phyloP scores from a whole-genome alignment of 1,140 invertebrate species.

The Matsumurasca onukii region DNA sequence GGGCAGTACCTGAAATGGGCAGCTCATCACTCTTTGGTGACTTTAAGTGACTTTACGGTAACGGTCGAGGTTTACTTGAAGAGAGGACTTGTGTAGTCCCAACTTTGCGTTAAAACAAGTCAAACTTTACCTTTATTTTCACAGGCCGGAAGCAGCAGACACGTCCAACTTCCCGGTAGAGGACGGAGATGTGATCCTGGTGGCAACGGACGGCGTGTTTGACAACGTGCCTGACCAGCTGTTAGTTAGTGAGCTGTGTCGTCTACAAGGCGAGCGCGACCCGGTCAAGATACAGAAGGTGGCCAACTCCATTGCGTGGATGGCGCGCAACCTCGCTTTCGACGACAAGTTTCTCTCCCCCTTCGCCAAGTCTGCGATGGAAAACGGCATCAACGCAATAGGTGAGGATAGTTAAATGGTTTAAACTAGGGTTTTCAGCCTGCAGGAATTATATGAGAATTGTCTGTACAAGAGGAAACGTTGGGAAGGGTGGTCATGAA shows the following conservation, averaged over 20 bases:
- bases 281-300: conserved; percentile 78
- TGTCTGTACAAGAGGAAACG: too few relatives aligned
- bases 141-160: conserved; percentile 86
- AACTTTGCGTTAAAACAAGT: too few relatives aligned
- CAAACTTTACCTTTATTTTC: conserved; percentile 37
- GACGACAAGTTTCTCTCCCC: conserved; percentile 94
- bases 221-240: conserved; percentile 94
- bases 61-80: too few relatives aligned
- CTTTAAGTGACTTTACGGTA: too few relatives aligned
- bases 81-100: too few relatives aligned
- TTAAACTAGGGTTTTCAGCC: too few relatives aligned
- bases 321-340: conserved; percentile 90
- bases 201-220: conserved; percentile 97
- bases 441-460: too few relatives aligned
- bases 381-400: conserved; percentile 90
- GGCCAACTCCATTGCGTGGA: conserved; percentile 92
- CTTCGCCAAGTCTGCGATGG: conserved; percentile 87
- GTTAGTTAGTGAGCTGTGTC: conserved; percentile 72
- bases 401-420: too few relatives aligned
- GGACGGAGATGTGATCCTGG: conserved; percentile 92
- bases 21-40: too few relatives aligned
- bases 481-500: too few relatives aligned
- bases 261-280: conserved; percentile 62
- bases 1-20: too few relatives aligned
- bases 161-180: conserved; percentile 88